These are phyloP conservation scores for Xiphydria camelus DNA, from an alignment of 2,888 invertebrate genomes.

Conservation along the genomic window DNA sequence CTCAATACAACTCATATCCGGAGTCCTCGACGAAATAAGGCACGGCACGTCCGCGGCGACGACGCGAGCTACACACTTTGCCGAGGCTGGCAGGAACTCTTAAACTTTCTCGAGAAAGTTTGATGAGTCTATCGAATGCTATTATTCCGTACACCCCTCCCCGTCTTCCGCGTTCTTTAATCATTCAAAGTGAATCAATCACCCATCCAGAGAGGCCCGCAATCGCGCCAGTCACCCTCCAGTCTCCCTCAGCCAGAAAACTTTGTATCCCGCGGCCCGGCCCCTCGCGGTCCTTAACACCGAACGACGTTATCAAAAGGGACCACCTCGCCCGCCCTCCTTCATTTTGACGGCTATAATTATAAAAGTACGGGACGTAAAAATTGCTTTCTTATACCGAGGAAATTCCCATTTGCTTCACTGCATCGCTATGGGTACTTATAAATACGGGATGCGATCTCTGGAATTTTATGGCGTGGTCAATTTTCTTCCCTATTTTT, in stretches of 20 bases:
- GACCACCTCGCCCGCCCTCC: constrained; percentile 14
- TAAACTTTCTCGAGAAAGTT: constrained; percentile 40
- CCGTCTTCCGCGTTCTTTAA: constrained; percentile 51
- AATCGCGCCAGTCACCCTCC: constrained; percentile 52
- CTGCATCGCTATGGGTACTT: too few species aligned
- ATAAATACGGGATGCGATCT: too few species aligned
- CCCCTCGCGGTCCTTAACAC: constrained; percentile 21
- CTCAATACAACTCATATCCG: too few species aligned
- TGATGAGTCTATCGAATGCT: constrained; percentile 57
- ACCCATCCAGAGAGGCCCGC: constrained; percentile 48
- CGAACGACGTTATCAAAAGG: constrained; percentile 44
- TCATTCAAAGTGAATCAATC: constrained; percentile 59
- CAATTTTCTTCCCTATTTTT: too few species aligned
- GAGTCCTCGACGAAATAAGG: too few species aligned
- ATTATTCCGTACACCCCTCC: constrained; percentile 44
- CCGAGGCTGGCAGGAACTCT: constrained; percentile 3
- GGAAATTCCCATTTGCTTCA: neutral
- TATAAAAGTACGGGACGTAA: constrained; percentile 17
- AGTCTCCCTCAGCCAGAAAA: constrained; percentile 33
- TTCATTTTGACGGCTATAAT: constrained; percentile 15
- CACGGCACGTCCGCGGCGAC: neutral
- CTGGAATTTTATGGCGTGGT: too few species aligned
- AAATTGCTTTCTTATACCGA: constrained; percentile 3
- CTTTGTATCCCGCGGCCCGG: constrained; percentile 14
- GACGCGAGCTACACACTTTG: constrained; percentile 1